Evolutionary conservation across 1,140 invertebrate species (phyloP), one percentile per base, ranked within the genome.

Genomic region (Thalassaphorura encarpata): DNA sequence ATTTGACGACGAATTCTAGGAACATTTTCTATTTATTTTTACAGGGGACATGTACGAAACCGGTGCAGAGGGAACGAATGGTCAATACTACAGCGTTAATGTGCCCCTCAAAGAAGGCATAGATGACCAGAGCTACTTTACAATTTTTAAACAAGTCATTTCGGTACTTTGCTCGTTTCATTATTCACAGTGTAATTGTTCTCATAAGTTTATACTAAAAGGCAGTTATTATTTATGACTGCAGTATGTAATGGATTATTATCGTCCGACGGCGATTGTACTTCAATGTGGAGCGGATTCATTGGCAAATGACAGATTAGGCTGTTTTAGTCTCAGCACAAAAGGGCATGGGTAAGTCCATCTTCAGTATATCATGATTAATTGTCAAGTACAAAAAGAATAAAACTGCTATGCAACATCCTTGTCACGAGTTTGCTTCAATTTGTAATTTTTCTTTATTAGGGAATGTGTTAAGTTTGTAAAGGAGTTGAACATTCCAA

Each of bases 211-310:
- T 19, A 43, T 8, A 43, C 6, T 6, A 43, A 21, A 43, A 43
- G 21, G 21, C 33, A 18, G 40, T 18, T 21, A 46, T 48, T 49
- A 48, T 28, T 24, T 31, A 4, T 19, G 18, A n/a, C 16, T 18
- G 31, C 26, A 81, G 1, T 81, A 84, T 67, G 93, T 99, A 0
- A 96, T 99, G 83, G 88, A 99, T 67, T 96, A 88, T 69, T 99
- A 94, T 70, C 82, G 87, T 61, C 97, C 97, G 0, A 94, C 90
- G 0, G 94, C 91, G 18, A 97, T 99, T 69, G 94, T 99, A 1
- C 72, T 99, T 2, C 92, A 97, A 70, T 99, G 97, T 75, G 97
- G 97, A 0, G 94, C 97, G 0, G 97, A 99, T 75, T 99, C 95
- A 0, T 74, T 99, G 15, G 92, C 91, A 0, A 89, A 89, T 48